Evolutionary conservation across 2,113 vertebrate species (phyloP).

Genomic region (Lethenteron reissneri): DNA sequence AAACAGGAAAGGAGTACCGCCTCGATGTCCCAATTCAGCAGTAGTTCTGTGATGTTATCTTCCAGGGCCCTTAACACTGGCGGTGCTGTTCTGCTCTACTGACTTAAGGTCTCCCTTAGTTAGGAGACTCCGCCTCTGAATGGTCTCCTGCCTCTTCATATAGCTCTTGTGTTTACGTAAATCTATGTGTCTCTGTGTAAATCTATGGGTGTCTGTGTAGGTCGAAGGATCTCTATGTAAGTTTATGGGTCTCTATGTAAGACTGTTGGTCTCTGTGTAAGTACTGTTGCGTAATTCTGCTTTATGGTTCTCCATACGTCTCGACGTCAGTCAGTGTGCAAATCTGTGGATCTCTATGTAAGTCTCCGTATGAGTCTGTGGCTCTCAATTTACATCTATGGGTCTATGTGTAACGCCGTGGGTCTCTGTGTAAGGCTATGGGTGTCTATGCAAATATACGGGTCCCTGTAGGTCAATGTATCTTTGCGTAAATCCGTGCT

Average conservation of each 20-base stretch:
- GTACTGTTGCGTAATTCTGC: not conserved
- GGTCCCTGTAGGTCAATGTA: too few relatives aligned
- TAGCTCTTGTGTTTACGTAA: not conserved
- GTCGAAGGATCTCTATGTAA: not conserved
- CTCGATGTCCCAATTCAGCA: too few relatives aligned
- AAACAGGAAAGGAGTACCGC: too few relatives aligned
- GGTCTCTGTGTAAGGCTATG: too few relatives aligned
- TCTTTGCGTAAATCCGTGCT: too few relatives aligned
- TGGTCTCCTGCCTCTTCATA: too few relatives aligned
- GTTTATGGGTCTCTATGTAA: not conserved
- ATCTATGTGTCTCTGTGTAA: not conserved
- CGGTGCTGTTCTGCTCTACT: too few relatives aligned
- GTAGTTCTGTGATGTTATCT: too few relatives aligned
- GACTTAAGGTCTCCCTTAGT: too few relatives aligned
- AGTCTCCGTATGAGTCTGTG: not conserved
- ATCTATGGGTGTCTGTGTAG: conserved; percentile 1
- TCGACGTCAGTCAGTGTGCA: not conserved
- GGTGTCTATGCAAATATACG: too few relatives aligned
- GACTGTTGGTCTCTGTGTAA: not conserved
- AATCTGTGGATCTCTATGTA: not conserved
- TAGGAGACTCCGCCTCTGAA: too few relatives aligned
- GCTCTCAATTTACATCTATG: not conserved
- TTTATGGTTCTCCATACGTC: not conserved
- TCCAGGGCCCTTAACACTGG: too few relatives aligned
- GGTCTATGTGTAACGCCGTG: not conserved